Conservation (phyloP, 2,113 vertebrate species). For the Malaclemys terrapin region DNA sequence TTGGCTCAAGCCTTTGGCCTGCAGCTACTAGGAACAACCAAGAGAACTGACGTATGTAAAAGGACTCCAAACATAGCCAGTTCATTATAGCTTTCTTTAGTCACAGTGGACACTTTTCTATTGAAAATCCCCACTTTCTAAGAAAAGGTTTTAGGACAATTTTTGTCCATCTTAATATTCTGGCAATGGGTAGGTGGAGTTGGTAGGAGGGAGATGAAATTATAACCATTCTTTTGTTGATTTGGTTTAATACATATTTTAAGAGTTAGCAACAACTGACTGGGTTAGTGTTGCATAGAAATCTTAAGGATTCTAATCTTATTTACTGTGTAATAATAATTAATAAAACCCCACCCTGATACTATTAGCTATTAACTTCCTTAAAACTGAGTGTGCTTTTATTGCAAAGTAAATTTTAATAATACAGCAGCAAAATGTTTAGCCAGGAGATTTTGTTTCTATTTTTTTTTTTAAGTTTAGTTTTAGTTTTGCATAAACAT, state of each 20-base stretch:
- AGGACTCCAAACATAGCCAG: not conserved
- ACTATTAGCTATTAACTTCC: not conserved
- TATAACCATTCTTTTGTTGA: not conserved
- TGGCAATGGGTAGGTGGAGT: slow-evolving; percentile 14
- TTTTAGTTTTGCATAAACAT: slow-evolving; percentile 7
- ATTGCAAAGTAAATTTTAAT: slow-evolving; percentile 26
- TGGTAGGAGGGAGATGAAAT: slow-evolving; percentile 33
- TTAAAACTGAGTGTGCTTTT: not conserved
- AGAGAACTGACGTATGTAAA: not conserved
- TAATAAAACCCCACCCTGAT: not conserved
- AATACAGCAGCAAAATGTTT: not conserved
- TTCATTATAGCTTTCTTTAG: not conserved
- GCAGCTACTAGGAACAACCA: not conserved
- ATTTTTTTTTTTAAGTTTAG: slow-evolving; percentile 52
- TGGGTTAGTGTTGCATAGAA: not conserved
- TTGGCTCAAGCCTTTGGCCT: not conserved
- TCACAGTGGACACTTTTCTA: not conserved
- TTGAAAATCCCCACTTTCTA: not conserved
- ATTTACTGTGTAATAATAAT: not conserved
- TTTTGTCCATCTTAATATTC: slow-evolving; percentile 17
- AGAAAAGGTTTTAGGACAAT: not conserved
- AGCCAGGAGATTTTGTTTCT: slow-evolving; percentile 13
- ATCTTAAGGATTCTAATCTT: not conserved
- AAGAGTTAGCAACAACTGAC: not conserved
- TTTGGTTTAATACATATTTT: accelerated